A percentile compares a stretch with the other conserved stretches of the same genome.
Conservation (phyloP, 2,888 invertebrate genomes). For the Drosophila eohydei region DNA sequence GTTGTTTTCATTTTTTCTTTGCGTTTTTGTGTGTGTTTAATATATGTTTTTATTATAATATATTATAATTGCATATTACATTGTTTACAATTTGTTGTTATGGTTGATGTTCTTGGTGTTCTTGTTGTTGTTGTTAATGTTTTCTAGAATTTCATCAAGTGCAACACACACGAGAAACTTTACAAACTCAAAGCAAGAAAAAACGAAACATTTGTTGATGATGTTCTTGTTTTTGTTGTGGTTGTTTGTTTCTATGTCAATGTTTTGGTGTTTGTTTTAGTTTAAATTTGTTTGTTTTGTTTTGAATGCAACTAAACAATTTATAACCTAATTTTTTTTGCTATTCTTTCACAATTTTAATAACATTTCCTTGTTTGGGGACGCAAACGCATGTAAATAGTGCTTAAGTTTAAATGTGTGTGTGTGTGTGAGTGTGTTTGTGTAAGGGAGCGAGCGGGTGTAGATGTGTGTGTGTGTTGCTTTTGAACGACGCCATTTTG, state of each 20-base stretch:
- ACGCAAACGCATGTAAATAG: conserved; percentile 72
- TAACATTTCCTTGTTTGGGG: conserved; percentile 36
- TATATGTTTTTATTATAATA: conserved; percentile 40
- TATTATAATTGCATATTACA: conserved; percentile 57
- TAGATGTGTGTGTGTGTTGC: conserved; percentile 18
- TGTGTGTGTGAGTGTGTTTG: conserved; percentile 9
- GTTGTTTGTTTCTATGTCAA: conserved; percentile 13
- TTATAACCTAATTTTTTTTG: conserved; percentile 51
- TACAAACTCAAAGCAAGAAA: conserved; percentile 54
- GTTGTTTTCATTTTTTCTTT: conserved; percentile 28
- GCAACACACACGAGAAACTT: conserved; percentile 55
- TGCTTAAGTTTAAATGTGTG: conserved; percentile 26
- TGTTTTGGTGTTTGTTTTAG: conserved; percentile 46
- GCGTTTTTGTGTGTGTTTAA: conserved; percentile 26
- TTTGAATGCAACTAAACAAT: conserved; percentile 53
- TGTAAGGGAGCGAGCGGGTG: conserved; percentile 10
- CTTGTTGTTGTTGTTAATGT: conserved; percentile 5
- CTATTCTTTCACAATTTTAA: conserved; percentile 57
- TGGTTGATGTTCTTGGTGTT: conserved; percentile 12
- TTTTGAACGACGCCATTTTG: conserved; percentile 72
- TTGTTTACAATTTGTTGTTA: conserved; percentile 55
- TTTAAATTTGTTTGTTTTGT: conserved; percentile 24
- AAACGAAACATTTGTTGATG: conserved; percentile 33
- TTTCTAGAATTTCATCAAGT: conserved; percentile 49
- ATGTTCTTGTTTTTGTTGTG: conserved; percentile 2